phyloP scores from a whole-genome alignment of 2,888 invertebrate species.

The Caenorhabditis angaria region DNA sequence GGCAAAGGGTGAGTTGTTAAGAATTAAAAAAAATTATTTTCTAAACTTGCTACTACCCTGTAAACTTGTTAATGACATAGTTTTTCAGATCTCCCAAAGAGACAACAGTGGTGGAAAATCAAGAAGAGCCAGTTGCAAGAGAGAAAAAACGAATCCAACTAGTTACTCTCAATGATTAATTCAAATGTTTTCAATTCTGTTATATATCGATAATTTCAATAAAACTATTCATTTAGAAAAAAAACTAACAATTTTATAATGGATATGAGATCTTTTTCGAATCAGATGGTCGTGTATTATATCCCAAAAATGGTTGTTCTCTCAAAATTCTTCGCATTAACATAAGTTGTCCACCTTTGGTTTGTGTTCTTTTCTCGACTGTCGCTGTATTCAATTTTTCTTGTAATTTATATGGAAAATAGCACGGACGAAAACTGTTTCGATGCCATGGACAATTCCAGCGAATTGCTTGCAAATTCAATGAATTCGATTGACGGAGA shows the following conservation, averaged over 20 bases:
- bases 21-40: background rate
- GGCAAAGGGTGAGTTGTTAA: slow-evolving; percentile 4
- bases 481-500: slow-evolving; percentile 14
- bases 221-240: slow-evolving; percentile 5
- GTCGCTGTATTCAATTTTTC: slow-evolving; percentile 62
- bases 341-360: slow-evolving; percentile 61
- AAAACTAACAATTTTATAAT: slow-evolving; percentile 32
- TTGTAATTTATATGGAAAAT: slow-evolving; percentile 65
- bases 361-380: slow-evolving; percentile 58
- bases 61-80: background rate
- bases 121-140: background rate
- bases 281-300: slow-evolving; percentile 54
- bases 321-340: slow-evolving; percentile 65
- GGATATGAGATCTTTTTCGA: slow-evolving; percentile 55
- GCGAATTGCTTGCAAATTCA: slow-evolving; percentile 51
- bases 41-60: background rate
- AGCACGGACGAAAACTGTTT: slow-evolving; percentile 64
- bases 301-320: slow-evolving; percentile 66
- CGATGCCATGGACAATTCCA: slow-evolving; percentile 70
- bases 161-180: slow-evolving; percentile 9
- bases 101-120: background rate
- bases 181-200: slow-evolving; percentile 8
- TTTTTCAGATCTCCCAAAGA: background rate
- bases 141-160: slow-evolving; percentile 13
- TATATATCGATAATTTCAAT: background rate